These are phyloP conservation scores for Galerucella pusilla DNA, from an alignment of 2,888 invertebrate species.

Conservation along the genomic window DNA sequence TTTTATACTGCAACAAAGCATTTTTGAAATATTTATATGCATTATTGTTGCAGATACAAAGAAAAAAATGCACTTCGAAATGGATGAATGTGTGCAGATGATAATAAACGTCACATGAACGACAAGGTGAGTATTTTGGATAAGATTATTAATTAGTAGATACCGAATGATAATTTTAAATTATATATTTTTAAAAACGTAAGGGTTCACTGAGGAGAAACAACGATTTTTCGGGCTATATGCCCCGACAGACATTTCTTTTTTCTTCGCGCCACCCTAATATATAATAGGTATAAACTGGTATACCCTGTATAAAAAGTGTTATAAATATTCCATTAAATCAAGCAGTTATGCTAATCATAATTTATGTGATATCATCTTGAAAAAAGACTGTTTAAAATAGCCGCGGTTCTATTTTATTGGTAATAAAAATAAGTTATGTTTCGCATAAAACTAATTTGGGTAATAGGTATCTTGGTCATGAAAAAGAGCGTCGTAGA, in stretches of 20 bases:
- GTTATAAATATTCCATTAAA: too few relatives aligned
- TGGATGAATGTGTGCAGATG: neutral
- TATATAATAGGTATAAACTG: too few relatives aligned
- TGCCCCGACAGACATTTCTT: too few relatives aligned
- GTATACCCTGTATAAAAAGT: too few relatives aligned
- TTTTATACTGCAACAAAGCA: too few relatives aligned
- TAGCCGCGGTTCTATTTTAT: conserved; percentile 15
- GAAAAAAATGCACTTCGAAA: neutral
- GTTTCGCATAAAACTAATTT: neutral
- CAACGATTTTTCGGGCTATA: too few relatives aligned
- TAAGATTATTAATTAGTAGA: too few relatives aligned
- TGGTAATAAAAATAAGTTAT: conserved; percentile 18
- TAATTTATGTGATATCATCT: neutral
- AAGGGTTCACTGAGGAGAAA: too few relatives aligned
- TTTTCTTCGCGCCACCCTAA: too few relatives aligned
- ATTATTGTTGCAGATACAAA: neutral
- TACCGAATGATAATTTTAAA: too few relatives aligned
- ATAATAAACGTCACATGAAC: neutral
- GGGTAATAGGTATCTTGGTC: neutral
- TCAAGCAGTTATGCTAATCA: too few relatives aligned
- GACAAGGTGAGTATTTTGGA: neutral
- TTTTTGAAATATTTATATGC: neutral
- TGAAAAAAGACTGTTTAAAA: conserved; percentile 3
- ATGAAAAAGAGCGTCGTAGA: neutral
- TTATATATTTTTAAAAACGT: too few relatives aligned